Evolutionary conservation across 2,113 vertebrate species (phyloP), one percentile per base, ranked within the genome.

Genomic region (Poecilia latipinna): DNA sequence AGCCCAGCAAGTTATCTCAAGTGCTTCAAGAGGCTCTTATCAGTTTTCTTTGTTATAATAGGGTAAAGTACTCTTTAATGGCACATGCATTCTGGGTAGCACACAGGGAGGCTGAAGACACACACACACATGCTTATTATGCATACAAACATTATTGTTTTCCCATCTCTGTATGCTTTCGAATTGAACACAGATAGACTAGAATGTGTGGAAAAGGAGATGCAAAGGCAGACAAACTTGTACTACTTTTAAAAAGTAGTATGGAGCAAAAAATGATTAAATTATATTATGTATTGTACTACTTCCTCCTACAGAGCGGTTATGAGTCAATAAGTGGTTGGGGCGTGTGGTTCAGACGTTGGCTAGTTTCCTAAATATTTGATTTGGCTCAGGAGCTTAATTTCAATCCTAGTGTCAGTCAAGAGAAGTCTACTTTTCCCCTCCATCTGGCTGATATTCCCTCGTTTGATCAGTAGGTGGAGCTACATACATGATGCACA

Each of bases 11-110:
- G 75, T 82, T 93, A 92, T 93, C 90, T 93, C 79, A 92, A 93
- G 92, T 91, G 90, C 84, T 90, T 93, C 83, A 93, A 93, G 91
- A 86, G 91, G 78, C 66, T 90, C 86, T 93, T 90, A 92, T 93
- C 88, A 85, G 82, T 80, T 81, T 71, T 76, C 86, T 89, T 87
- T 90, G 82, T 85, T 86, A 79, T 83, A 88, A 82, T 13, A 8
- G 63, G 74, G 66, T 70, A 10, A 82, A 86, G 79, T 80, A 67
- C 73, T 86, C 84, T 82, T 57, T 61, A 66, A 74, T 71, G 65
- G 35, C 54, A 67, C 39, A 22, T 54, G 66, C 51, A 74, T 68
- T 15, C 73, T 51, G 11, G 2, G 31, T 11, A 17, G 66, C 75
- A 77, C 31, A 13, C 35, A 72, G 22, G 31, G 17, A 37, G 26